Percentiles rank a stretch among this genome's conserved stretches.
Evolutionary conservation across 2,888 invertebrate genomes (phyloP).

Genomic region (Latrodectus hesperus): DNA sequence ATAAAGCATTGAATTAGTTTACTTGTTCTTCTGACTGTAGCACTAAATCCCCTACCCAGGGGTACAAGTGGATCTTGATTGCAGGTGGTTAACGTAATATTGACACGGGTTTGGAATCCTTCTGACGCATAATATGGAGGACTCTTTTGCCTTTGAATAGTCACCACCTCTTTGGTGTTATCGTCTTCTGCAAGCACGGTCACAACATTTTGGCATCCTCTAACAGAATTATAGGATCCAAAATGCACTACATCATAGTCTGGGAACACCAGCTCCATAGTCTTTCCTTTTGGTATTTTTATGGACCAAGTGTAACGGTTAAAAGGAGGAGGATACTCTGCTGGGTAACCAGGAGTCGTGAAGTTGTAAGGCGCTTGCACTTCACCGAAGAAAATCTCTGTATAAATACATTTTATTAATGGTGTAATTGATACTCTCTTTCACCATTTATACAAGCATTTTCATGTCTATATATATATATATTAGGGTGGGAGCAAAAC

Average conservation of each 20-base stretch:
- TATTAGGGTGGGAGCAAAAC: too few relatives aligned
- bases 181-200: constrained; percentile 55
- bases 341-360: constrained; percentile 70
- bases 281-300: constrained; percentile 66
- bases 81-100: constrained; percentile 71
- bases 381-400: constrained; percentile 66
- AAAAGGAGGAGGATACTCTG: constrained; percentile 71
- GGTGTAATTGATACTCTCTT: too few relatives aligned
- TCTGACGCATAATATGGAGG: constrained; percentile 72
- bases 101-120: constrained; percentile 68
- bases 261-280: constrained; percentile 71
- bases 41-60: constrained; percentile 70
- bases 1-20: not conserved
- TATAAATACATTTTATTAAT: not conserved
- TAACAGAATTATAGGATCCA: constrained; percentile 71
- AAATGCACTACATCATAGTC: constrained; percentile 71
- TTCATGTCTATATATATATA: too few relatives aligned
- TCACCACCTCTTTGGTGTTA: constrained; percentile 21
- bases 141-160: constrained; percentile 68
- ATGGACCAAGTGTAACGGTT: constrained; percentile 71
- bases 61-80: constrained; percentile 69
- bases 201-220: constrained; percentile 70
- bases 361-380: constrained; percentile 69
- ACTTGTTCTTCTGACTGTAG: constrained; percentile 70
- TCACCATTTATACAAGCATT: too few relatives aligned